phyloP scores from a whole-genome alignment of 1,140 invertebrate genomes.

The Sweltsa coloradensis region DNA sequence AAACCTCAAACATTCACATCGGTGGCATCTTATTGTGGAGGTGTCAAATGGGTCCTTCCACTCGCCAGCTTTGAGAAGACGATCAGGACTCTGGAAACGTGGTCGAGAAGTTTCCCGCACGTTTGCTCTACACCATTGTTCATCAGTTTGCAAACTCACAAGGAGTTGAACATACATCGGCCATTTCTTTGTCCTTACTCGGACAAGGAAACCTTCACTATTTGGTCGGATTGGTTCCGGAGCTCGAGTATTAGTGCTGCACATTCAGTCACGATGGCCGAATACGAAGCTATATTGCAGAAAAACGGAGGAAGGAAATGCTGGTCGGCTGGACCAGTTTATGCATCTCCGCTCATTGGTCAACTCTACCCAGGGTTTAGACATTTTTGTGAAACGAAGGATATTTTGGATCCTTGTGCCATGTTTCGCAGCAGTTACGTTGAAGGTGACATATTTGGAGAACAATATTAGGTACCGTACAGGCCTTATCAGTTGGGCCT shows the following conservation, averaged over 20 bases:
- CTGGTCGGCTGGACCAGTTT: constrained; percentile 12
- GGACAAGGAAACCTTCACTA: background rate
- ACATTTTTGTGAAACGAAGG: background rate
- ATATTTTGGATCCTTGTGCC: background rate
- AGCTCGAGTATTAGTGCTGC: background rate
- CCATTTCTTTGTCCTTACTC: constrained; percentile 4
- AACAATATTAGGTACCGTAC: no score
- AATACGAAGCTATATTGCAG: constrained; percentile 11
- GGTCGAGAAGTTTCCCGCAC: background rate
- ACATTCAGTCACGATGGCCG: constrained; percentile 8
- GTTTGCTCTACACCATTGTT: constrained; percentile 7
- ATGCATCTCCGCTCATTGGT: constrained; percentile 10
- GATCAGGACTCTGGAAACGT: background rate
- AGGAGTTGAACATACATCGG: background rate
- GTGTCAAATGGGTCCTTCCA: constrained; percentile 9
- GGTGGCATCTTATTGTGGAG: constrained; percentile 4
- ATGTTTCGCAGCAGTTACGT: constrained; percentile 12
- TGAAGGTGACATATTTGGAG: constrained; percentile 6
- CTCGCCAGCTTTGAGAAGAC: background rate
- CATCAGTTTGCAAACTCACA: constrained; percentile 7
- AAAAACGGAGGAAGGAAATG: constrained; percentile 7
- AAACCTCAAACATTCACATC: constrained; percentile 1
- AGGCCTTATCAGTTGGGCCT: no score
- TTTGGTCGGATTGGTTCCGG: constrained; percentile 13
- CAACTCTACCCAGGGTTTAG: constrained; percentile 10